These are phyloP conservation scores for Darevskia nairensis DNA, from an alignment of 2,797 vertebrate species.

Conservation along the genomic window DNA sequence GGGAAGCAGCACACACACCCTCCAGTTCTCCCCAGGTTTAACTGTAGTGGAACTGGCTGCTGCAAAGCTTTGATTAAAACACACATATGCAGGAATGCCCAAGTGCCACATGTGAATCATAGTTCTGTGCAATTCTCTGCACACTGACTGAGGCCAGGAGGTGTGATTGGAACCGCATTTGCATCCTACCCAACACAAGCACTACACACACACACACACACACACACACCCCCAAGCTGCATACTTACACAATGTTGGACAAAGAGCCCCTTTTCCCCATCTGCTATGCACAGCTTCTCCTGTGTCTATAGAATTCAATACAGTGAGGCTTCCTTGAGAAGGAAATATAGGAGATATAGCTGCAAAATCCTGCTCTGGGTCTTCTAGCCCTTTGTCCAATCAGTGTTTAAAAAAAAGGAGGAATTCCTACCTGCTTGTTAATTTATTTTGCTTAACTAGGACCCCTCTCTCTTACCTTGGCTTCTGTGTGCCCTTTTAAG, in stretches of 20 bases:
- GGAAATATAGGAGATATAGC: background rate
- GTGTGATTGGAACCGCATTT: conserved; percentile 85
- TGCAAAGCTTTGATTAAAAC: conserved; percentile 56
- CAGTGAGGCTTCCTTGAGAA: background rate
- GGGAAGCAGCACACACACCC: conserved; percentile 33
- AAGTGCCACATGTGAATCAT: conserved; percentile 76
- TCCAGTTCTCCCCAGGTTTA: conserved; percentile 17
- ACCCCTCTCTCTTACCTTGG: background rate
- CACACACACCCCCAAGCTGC: conserved; percentile 74
- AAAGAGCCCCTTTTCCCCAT: conserved; percentile 62
- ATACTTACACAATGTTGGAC: conserved; percentile 75
- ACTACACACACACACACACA: conserved; percentile 63
- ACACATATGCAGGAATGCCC: conserved; percentile 71
- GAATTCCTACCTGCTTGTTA: background rate
- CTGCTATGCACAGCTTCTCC: conserved; percentile 29
- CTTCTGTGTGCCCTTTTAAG: background rate
- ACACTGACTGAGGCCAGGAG: conserved; percentile 81
- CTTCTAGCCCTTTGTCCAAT: background rate
- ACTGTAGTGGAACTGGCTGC: conserved; percentile 46
- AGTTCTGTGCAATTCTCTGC: conserved; percentile 84
- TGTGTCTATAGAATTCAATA: conserved; percentile 1
- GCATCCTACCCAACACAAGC: conserved; percentile 85
- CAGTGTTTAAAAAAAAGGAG: background rate
- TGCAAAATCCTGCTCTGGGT: background rate
- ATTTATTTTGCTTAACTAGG: background rate